These are phyloP conservation scores for Chiloscyllium plagiosum DNA, from an alignment of 2,113 vertebrate genomes.

Conservation along the genomic window DNA sequence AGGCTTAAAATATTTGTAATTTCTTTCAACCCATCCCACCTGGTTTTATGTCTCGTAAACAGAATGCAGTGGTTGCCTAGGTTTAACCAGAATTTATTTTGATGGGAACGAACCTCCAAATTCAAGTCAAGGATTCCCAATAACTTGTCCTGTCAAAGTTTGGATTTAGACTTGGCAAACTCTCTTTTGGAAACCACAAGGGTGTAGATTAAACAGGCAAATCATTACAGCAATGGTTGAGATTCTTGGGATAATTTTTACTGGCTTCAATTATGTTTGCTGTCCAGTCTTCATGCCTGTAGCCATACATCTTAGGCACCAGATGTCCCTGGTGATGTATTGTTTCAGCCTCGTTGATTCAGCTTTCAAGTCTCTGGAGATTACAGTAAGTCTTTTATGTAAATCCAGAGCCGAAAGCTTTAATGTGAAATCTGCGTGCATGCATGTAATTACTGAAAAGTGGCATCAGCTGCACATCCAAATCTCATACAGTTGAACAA, in stretches of 20 bases:
- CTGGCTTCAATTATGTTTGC: background rate
- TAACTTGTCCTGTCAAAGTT: background rate
- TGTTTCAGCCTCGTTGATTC: background rate
- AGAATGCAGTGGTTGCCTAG: background rate
- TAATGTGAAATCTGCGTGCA: constrained; percentile 25
- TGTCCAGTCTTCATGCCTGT: background rate
- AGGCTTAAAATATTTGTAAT: background rate
- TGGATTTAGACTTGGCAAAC: background rate
- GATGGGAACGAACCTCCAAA: background rate
- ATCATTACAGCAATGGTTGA: background rate
- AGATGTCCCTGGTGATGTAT: constrained; percentile 13
- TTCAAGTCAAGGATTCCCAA: background rate
- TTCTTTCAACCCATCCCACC: background rate
- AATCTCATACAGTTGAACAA: background rate
- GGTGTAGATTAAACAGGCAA: background rate
- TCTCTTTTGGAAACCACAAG: background rate
- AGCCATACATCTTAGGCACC: background rate
- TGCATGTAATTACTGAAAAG: constrained; percentile 8
- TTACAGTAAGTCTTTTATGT: constrained; percentile 19
- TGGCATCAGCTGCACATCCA: background rate
- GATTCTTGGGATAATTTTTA: background rate
- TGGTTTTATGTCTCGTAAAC: background rate
- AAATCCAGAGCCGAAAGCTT: background rate
- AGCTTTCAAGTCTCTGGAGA: background rate
- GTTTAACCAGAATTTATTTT: background rate